Evolutionary conservation across 1,140 invertebrate species (phyloP).

Genomic region (Diachasmimorpha longicaudata): DNA sequence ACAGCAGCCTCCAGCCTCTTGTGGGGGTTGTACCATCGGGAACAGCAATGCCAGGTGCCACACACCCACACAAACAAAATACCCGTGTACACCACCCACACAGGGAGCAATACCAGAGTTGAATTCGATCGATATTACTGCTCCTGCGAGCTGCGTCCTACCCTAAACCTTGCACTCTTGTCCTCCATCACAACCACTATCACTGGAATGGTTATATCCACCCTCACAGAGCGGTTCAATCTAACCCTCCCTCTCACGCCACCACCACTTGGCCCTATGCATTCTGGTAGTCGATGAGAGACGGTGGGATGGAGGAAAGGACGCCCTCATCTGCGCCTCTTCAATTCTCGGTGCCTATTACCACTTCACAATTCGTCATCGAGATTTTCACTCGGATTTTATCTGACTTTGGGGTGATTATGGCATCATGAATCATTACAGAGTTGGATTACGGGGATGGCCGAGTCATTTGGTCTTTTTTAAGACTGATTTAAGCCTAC

Average conservation of each 20-base stretch:
- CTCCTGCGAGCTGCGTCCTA: constrained; percentile 51
- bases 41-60: constrained; percentile 11
- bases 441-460: no score
- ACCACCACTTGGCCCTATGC: neutral
- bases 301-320: neutral
- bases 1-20: constrained; percentile 34
- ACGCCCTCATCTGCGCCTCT: neutral
- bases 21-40: constrained; percentile 32
- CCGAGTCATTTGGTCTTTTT: no score
- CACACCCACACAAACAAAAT: neutral
- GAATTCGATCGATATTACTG: constrained; percentile 57
- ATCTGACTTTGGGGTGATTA: neutral
- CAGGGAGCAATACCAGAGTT: constrained; percentile 27
- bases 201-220: neutral
- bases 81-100: neutral
- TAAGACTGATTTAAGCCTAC: no score
- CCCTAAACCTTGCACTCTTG: constrained; percentile 51
- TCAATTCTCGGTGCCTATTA: neutral
- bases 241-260: neutral
- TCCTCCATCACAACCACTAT: constrained; percentile 12
- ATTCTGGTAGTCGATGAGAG: neutral
- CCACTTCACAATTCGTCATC: neutral
- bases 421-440: no score
- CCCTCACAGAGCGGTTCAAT: neutral
- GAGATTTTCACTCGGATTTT: constrained; percentile 8